Evolutionary conservation across 2,888 invertebrate species (phyloP).

Genomic region (Bombyx huttoni): DNA sequence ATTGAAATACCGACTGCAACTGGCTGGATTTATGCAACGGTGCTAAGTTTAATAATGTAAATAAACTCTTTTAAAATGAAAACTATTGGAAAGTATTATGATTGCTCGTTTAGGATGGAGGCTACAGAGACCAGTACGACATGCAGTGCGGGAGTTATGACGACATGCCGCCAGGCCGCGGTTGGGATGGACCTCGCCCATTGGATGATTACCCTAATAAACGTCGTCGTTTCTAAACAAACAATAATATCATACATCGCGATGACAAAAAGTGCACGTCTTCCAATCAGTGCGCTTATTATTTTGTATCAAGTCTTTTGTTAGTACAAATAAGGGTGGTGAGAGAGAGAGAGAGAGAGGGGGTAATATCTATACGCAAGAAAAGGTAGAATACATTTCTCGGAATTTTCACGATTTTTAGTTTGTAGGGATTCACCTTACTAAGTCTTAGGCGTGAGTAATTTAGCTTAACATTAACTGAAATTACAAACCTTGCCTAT

Average conservation of each 20-base stretch:
- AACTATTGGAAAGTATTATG: slow-evolving; percentile 63
- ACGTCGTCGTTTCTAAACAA: slow-evolving; percentile 74
- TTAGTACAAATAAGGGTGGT: slow-evolving; percentile 15
- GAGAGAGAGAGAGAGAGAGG: not conserved
- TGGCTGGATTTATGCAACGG: not conserved
- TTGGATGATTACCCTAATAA: slow-evolving; percentile 77
- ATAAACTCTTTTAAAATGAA: slow-evolving; percentile 10
- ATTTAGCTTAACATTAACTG: not conserved
- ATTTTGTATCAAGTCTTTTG: slow-evolving; percentile 14
- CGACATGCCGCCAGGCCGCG: slow-evolving; percentile 66
- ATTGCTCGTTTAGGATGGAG: slow-evolving; percentile 69
- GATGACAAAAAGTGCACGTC: not conserved
- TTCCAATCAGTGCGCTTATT: not conserved
- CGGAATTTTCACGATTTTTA: not conserved
- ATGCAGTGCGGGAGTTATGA: slow-evolving; percentile 59
- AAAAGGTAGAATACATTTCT: not conserved
- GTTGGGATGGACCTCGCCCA: slow-evolving; percentile 70
- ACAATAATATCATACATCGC: slow-evolving; percentile 7
- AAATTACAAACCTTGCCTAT: not conserved
- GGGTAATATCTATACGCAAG: not conserved
- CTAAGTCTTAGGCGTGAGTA: not conserved
- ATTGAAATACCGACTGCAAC: too few relatives aligned
- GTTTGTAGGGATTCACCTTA: not conserved
- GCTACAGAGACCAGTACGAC: slow-evolving; percentile 70
- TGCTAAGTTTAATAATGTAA: not conserved